Evolutionary conservation across 2,888 invertebrate genomes (phyloP).

Genomic region (Octonoba sinensis): DNA sequence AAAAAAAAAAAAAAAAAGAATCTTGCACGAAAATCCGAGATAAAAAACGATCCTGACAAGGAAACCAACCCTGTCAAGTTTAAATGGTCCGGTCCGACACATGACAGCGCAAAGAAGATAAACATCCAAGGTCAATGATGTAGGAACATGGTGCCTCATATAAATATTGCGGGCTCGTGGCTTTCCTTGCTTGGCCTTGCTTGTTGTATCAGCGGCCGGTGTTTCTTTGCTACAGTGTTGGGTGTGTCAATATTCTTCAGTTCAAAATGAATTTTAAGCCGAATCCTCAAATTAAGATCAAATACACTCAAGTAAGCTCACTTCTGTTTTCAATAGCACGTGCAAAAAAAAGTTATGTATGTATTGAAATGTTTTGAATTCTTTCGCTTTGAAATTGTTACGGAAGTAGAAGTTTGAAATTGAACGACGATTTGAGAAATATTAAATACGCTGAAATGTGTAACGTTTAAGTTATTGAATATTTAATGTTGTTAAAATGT

Average conservation of each 20-base stretch:
- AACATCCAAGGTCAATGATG: slow-evolving; percentile 17
- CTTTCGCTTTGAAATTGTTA: too few relatives aligned
- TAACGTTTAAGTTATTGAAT: too few relatives aligned
- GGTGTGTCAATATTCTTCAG: background rate
- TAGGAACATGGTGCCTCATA: background rate
- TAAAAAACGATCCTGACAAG: too few relatives aligned
- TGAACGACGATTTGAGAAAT: too few relatives aligned
- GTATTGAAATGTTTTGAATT: too few relatives aligned
- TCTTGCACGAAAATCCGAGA: too few relatives aligned
- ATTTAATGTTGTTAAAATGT: too few relatives aligned
- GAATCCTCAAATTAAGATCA: slow-evolving; percentile 28
- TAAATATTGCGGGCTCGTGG: background rate
- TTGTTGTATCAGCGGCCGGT: background rate
- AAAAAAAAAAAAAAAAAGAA: too few relatives aligned
- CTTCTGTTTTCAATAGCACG: background rate
- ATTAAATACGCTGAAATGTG: too few relatives aligned
- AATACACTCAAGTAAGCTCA: slow-evolving; percentile 41
- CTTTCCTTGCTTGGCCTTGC: background rate
- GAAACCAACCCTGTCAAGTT: too few relatives aligned
- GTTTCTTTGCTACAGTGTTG: background rate
- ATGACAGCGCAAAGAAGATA: background rate
- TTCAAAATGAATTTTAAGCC: slow-evolving; percentile 33
- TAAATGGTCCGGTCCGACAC: too few relatives aligned
- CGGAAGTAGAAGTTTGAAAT: background rate
- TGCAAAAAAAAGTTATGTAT: too few relatives aligned